A percentile compares a stretch with the other conserved stretches of the same genome.
Evolutionary conservation across 2,113 vertebrate genomes (phyloP).

Genomic region (Ceuthmochares aereus): DNA sequence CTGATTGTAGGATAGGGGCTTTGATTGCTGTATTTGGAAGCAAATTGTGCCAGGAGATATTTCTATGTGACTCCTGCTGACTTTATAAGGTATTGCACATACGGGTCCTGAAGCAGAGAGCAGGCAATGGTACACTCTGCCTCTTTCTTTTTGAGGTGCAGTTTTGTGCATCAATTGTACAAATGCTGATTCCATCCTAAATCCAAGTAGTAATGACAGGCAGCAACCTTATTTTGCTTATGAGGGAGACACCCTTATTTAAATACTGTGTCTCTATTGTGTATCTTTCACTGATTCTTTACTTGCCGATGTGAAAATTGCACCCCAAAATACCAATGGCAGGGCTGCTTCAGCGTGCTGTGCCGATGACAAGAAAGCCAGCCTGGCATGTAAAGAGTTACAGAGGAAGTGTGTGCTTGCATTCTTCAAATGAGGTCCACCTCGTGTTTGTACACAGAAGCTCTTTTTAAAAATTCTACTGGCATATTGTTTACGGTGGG

Average conservation of each 20-base stretch:
- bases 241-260: rapidly evolving
- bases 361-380: background rate
- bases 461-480: conserved; percentile 82
- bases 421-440: conserved; percentile 63
- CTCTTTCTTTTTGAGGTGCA: background rate
- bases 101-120: background rate
- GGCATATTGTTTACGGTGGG: conserved; percentile 82
- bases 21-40: conserved; percentile 24
- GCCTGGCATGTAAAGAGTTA: conserved; percentile 45
- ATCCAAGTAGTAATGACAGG: background rate
- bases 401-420: conserved; percentile 31
- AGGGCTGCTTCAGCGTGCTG: background rate
- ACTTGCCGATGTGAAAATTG: background rate
- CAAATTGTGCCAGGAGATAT: background rate
- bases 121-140: background rate
- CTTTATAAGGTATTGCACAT: background rate
- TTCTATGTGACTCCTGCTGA: background rate
- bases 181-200: background rate
- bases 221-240: background rate
- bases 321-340: background rate
- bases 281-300: background rate
- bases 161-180: background rate
- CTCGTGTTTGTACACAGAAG: conserved; percentile 82
- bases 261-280: rapidly evolving
- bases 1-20: conserved; percentile 20